Base-by-base conservation (phyloP, 2,888 invertebrate genomes). In the Heteromyza rotundicornis region DNA sequence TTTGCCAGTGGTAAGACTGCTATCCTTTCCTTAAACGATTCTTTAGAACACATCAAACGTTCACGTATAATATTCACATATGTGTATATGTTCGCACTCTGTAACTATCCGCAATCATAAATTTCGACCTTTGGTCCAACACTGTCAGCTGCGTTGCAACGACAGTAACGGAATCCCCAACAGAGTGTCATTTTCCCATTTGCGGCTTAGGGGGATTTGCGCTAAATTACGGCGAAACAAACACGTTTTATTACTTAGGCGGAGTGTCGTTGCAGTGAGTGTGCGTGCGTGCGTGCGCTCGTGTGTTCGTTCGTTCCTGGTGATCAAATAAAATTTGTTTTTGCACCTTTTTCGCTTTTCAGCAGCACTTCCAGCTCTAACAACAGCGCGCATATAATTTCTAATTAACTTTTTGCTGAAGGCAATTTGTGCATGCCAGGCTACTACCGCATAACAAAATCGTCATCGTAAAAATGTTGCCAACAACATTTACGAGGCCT, bases 401-500 rank as follows among this genome's bases (percentile, higher is more conserved):
- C 66, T 69, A 66, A 66, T 67, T 69, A 69, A 69, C 66, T 64
- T 65, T 67, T 62, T 65, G 63, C 64, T 54, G 19, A 59, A 60
- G 64, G 66, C 62, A 63, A 65, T 68, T 66, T 61, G 54, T 54
- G 62, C 20, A n/a, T 49, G 58, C 51, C 49, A n/a, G n/a, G n/a
- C n/a, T n/a, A 44, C 52, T n/a, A 40, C 7, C n/a, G 16, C 40
- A n/a, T n/a, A n/a, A 3, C 40, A 40, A 40, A 40, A 40, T 14
- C 40, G 40, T 40, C 40, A 40, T 40, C 40, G 16, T 40, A 40
- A 40, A 40, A 40, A 40, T n/a, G 40, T 40, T 40, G 40, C 12
- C 40, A 40, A 40, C n/a, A n/a, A n/a, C 40, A 40, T 40, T 40
- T 40, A 40, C 16, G 40, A 40, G 40, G 40, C 40, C 40, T 40